Conservation (phyloP, 2,113 vertebrate genomes). For the Mola mola region DNA sequence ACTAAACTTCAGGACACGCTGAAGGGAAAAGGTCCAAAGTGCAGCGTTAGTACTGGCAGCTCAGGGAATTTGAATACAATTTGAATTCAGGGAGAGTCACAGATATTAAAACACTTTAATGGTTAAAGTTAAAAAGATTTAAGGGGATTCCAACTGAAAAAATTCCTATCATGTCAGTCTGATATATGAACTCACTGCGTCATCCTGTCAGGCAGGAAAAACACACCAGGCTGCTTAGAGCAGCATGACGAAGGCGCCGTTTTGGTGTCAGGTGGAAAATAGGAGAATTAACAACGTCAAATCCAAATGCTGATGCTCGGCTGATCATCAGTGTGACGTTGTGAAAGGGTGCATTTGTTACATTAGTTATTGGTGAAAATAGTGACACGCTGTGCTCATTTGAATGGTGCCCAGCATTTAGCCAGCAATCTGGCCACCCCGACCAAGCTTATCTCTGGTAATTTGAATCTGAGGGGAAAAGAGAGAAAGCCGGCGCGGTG, state of each 20-base stretch:
- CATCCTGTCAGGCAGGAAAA: conserved; percentile 32
- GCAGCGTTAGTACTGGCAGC: not conserved
- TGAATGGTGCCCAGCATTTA: not conserved
- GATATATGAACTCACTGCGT: not conserved
- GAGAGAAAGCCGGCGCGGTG: not conserved
- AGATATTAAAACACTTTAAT: not conserved
- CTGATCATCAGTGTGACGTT: not conserved
- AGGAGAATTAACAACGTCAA: not conserved
- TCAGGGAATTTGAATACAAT: conserved; percentile 55
- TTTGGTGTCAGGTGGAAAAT: not conserved
- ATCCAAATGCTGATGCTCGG: not conserved
- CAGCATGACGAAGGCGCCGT: not conserved
- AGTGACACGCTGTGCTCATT: not conserved
- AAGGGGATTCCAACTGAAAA: not conserved
- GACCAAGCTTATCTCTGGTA: not conserved
- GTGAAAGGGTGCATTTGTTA: not conserved
- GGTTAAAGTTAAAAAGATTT: not conserved
- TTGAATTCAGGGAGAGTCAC: conserved; percentile 37
- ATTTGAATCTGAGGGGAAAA: conserved; percentile 36
- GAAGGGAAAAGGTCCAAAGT: not conserved
- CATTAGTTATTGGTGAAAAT: conserved; percentile 7
- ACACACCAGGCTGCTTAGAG: conserved; percentile 2
- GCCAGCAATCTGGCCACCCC: too few species aligned
- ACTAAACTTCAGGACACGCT: too few species aligned
- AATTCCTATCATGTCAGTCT: not conserved